Evolutionary conservation across 2,113 vertebrate species (phyloP).

Genomic region (Sylvietta virens): DNA sequence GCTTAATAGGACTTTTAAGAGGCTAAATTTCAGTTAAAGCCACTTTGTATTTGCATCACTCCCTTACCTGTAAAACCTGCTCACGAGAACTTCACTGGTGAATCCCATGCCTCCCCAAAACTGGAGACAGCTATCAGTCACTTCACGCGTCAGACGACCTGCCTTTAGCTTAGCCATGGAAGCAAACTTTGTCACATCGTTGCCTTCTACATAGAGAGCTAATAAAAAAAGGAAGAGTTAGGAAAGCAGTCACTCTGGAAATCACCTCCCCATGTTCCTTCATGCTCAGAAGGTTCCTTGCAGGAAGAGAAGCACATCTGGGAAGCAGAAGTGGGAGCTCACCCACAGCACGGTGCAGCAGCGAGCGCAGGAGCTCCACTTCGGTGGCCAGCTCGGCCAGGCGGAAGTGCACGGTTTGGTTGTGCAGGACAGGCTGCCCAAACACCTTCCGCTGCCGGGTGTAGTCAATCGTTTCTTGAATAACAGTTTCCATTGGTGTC

Average conservation of each 20-base stretch:
- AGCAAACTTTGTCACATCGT: slow-evolving; percentile 83
- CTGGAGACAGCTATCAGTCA: slow-evolving; percentile 85
- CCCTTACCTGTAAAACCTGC: slow-evolving; percentile 84
- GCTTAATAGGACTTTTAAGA: background rate
- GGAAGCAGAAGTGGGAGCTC: background rate
- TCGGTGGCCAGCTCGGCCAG: slow-evolving; percentile 84
- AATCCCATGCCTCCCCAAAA: slow-evolving; percentile 92
- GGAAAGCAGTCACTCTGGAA: background rate
- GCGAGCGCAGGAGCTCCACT: slow-evolving; percentile 82
- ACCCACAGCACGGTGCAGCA: slow-evolving; percentile 77
- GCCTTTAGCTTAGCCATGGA: slow-evolving; percentile 89
- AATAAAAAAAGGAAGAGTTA: background rate
- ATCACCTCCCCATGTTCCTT: background rate
- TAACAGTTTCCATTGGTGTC: slow-evolving; percentile 71
- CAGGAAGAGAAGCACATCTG: background rate
- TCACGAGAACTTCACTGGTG: slow-evolving; percentile 84
- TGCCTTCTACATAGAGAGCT: slow-evolving; percentile 81
- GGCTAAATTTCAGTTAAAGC: background rate
- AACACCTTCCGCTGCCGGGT: slow-evolving; percentile 78
- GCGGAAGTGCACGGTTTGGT: slow-evolving; percentile 83
- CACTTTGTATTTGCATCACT: background rate
- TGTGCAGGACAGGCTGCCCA: slow-evolving; percentile 72
- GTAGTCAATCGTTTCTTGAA: slow-evolving; percentile 82
- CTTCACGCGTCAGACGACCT: slow-evolving; percentile 76
- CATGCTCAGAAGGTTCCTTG: background rate